A percentile compares a stretch with the other conserved stretches of the same genome.
These are phyloP conservation scores for Gymnorhina tibicen DNA, from an alignment of 2,113 vertebrate species.

Conservation along the genomic window DNA sequence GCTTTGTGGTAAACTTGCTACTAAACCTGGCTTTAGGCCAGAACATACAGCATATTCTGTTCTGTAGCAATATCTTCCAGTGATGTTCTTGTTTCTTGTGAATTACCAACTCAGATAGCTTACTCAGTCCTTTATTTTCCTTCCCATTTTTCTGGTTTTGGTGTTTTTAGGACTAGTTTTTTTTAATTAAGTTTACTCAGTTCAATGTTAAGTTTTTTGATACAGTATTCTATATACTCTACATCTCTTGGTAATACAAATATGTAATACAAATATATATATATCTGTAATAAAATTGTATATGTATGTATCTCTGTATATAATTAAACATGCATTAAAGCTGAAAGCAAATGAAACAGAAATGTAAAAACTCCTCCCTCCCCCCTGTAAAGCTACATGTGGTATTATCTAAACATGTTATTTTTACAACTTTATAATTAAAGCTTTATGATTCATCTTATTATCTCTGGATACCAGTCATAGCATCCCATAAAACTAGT, in stretches of 20 bases:
- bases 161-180: fast-evolving
- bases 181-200: neutral
- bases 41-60: neutral
- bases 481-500: neutral
- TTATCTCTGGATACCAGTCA: neutral
- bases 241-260: neutral
- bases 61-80: neutral
- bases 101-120: neutral
- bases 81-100: neutral
- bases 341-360: neutral
- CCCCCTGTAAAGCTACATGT: fast-evolving
- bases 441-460: neutral
- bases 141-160: neutral
- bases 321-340: neutral
- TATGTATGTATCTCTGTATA: neutral
- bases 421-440: neutral
- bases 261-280: neutral
- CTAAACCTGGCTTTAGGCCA: neutral
- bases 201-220: neutral
- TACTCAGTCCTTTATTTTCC: neutral
- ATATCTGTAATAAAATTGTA: neutral
- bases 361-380: neutral
- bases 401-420: neutral
- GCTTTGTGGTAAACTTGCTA: neutral
- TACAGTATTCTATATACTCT: neutral